Conservation (phyloP, 2,888 invertebrate species). For the Merodon equestris region DNA sequence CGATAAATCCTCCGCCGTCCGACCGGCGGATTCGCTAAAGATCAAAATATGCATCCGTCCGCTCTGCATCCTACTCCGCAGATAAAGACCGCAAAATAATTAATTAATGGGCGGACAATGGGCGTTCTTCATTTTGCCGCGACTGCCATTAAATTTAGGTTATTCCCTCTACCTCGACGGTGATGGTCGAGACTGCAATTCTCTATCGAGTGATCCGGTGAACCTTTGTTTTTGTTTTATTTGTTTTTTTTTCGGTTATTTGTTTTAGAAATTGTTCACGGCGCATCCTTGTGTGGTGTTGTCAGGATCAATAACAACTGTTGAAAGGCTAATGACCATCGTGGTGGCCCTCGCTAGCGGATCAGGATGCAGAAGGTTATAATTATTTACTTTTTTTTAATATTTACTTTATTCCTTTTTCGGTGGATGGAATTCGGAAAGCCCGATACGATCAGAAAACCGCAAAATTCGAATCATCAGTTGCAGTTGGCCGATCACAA, state of each 20-base stretch:
- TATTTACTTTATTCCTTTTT: too few relatives aligned
- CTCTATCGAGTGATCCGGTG: too few relatives aligned
- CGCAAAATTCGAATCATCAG: slow-evolving; percentile 35
- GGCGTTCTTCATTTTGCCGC: slow-evolving; percentile 65
- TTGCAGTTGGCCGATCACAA: slow-evolving; percentile 38
- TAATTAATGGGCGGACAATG: slow-evolving; percentile 66
- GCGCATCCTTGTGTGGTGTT: slow-evolving; percentile 44
- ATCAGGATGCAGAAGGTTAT: slow-evolving; percentile 38
- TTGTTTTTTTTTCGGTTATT: slow-evolving; percentile 40
- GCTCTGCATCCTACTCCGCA: slow-evolving; percentile 10
- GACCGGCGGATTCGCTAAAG: slow-evolving; percentile 49
- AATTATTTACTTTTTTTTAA: slow-evolving; percentile 44
- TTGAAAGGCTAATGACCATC: slow-evolving; percentile 66
- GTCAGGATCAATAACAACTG: slow-evolving; percentile 56
- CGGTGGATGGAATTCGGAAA: slow-evolving; percentile 32
- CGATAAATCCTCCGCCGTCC: slow-evolving; percentile 39
- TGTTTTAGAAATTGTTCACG: slow-evolving; percentile 57
- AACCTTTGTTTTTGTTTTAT: slow-evolving; percentile 34
- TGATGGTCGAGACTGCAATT: slow-evolving; percentile 27
- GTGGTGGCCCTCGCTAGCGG: slow-evolving; percentile 36
- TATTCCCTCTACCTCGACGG: slow-evolving; percentile 38
- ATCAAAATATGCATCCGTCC: slow-evolving; percentile 41
- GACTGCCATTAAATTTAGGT: slow-evolving; percentile 66
- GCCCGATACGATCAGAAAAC: slow-evolving; percentile 45
- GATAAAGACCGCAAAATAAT: slow-evolving; percentile 68